Evolutionary conservation across 1,140 invertebrate genomes (phyloP), one percentile per base, ranked within the genome.

Genomic region (Brachionus koreanus): DNA sequence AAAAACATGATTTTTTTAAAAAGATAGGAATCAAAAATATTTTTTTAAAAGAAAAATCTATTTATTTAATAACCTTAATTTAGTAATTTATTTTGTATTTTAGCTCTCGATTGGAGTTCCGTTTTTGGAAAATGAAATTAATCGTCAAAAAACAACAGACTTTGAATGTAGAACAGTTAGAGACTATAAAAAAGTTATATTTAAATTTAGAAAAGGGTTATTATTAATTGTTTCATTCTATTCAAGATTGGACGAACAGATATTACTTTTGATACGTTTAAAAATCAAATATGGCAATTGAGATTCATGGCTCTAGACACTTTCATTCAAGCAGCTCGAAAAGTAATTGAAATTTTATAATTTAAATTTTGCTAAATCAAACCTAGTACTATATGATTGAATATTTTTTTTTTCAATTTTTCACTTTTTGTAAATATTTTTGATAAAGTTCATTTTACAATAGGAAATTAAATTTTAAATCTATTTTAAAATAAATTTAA

Each of bases 281-380:
- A 84, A 6, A 89, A 88, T 83, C 85, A 89, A 82, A 33, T 85
- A 35, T 89, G 87, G 87, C 84, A 85, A 7, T 83, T 83, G 1
- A 83, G 87, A 69, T 85, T 87, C 52, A 83, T 76, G 39, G 84
- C 85, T 13, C 82, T 86, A 0, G 72, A 84, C 23, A 85, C 69
- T 77, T 89, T 89, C 84, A 84, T 85, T 16, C 88, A 89, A 83
- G 87, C 87, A 42, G 87, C 84, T 3, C 84, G 87, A 77, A 88
- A 85, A 83, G 87, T 88, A 43, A 82, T 37, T 61, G n/a, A 29
- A 29, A 16, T 69, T 69, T 13, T 12, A 39, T 35, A 10, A 65
- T 33, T 33, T 12, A 10, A 25, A 10, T 33, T n/a, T n/a, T n/a
- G n/a, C n/a, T n/a, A n/a, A n/a, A n/a, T n/a, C n/a, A n/a, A n/a